Evolutionary conservation across 2,797 vertebrate species (phyloP).

Genomic region (Pyrrhura leucotis): DNA sequence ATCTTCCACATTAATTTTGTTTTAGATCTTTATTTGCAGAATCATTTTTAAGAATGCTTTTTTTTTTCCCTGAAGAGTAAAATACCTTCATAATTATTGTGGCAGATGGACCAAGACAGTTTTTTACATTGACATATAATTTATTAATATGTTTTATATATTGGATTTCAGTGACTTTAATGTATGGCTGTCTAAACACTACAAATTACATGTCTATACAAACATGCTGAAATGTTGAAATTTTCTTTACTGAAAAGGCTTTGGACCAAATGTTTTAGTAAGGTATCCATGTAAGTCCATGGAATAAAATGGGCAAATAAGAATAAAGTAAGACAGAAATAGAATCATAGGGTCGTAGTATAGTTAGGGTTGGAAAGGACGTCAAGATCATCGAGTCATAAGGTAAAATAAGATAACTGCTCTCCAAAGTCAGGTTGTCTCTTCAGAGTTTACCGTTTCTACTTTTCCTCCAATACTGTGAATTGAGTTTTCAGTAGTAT

Average conservation of each 20-base stretch:
- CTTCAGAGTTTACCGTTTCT: not conserved
- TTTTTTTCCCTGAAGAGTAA: not conserved
- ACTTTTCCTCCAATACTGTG: not conserved
- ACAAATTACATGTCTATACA: not conserved
- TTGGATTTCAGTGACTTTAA: not conserved
- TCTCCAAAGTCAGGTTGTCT: not conserved
- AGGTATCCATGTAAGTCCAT: not conserved
- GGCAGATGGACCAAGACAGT: not conserved
- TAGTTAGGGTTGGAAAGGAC: not conserved
- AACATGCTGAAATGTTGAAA: not conserved
- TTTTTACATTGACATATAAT: slow-evolving; percentile 28
- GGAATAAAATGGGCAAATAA: not conserved
- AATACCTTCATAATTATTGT: not conserved
- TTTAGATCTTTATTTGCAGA: not conserved
- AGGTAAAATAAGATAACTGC: not conserved
- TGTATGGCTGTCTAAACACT: not conserved
- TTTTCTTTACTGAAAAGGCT: not conserved
- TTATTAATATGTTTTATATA: slow-evolving; percentile 44
- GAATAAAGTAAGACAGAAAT: not conserved
- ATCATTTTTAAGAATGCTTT: not conserved
- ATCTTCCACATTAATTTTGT: not conserved
- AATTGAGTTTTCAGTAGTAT: not conserved
- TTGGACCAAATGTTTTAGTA: not conserved
- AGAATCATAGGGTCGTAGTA: not conserved
- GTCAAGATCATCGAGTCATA: not conserved